Evolutionary conservation across 2,113 vertebrate genomes (phyloP).

Genomic region (Microcebus tavaratra): DNA sequence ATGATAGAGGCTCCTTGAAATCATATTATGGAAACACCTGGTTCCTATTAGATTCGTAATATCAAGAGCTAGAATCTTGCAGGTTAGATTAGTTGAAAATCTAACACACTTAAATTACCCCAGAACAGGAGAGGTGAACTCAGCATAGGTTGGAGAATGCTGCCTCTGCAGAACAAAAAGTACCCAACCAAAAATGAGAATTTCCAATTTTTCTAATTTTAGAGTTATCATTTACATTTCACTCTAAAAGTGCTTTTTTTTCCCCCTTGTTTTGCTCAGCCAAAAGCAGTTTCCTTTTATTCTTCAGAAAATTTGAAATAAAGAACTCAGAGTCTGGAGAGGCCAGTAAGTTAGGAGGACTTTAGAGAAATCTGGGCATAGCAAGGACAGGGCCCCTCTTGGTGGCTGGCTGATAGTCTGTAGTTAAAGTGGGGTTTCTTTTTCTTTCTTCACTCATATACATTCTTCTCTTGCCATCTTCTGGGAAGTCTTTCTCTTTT

Average conservation of each 20-base stretch:
- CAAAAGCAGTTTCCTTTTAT: constrained; percentile 60
- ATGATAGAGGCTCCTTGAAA: constrained; percentile 34
- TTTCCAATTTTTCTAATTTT: constrained; percentile 67
- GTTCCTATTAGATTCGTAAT: constrained; percentile 56
- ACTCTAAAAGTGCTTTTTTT: background rate
- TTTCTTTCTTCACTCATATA: background rate
- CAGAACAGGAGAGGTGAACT: constrained; percentile 40
- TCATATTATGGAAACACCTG: constrained; percentile 35
- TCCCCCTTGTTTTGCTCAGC: constrained; percentile 36
- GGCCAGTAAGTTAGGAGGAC: background rate
- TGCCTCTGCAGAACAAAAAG: constrained; percentile 54
- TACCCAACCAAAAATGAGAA: constrained; percentile 42
- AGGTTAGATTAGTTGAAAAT: constrained; percentile 53
- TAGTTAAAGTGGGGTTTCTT: background rate
- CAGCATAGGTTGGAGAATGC: constrained; percentile 40
- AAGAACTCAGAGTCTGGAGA: background rate
- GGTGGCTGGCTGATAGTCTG: background rate
- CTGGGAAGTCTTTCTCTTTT: background rate
- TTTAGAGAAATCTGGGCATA: background rate
- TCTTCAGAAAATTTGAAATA: constrained; percentile 25
- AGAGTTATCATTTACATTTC: constrained; percentile 66
- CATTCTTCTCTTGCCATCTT: background rate
- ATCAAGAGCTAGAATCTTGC: constrained; percentile 35
- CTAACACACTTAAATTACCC: constrained; percentile 14
- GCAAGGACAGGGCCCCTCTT: background rate